phyloP scores from a whole-genome alignment of 1,140 invertebrate genomes.

The Dreissena rostriformis region DNA sequence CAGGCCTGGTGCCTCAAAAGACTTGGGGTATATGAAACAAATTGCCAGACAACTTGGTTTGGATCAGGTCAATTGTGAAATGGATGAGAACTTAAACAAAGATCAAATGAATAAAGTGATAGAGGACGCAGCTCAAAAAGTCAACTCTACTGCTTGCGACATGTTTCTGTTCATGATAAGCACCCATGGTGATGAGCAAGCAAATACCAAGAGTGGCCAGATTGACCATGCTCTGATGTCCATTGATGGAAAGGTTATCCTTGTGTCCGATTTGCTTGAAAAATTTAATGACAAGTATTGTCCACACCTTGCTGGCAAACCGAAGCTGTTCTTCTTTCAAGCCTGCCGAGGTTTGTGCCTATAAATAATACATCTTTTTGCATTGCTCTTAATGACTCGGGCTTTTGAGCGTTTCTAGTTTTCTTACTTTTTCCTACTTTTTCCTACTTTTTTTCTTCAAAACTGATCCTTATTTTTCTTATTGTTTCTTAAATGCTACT shows the following conservation, averaged over 20 bases:
- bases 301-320: slow-evolving; percentile 36
- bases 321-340: slow-evolving; percentile 52
- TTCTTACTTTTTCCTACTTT: too few relatives aligned
- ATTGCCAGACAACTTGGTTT: slow-evolving; percentile 56
- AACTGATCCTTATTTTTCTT: too few relatives aligned
- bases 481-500: too few relatives aligned
- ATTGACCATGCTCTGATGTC: slow-evolving; percentile 22
- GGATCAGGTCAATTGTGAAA: slow-evolving; percentile 3
- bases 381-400: too few relatives aligned
- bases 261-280: slow-evolving; percentile 38
- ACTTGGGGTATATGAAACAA: slow-evolving; percentile 43
- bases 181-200: slow-evolving; percentile 53
- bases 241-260: slow-evolving; percentile 32
- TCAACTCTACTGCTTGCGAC: slow-evolving; percentile 51
- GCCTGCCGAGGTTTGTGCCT: slow-evolving; percentile 36
- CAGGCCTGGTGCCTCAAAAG: slow-evolving; percentile 56
- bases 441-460: too few relatives aligned
- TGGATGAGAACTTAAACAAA: slow-evolving; percentile 11
- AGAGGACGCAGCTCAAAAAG: neutral
- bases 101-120: slow-evolving; percentile 10
- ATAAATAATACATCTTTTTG: too few relatives aligned
- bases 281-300: slow-evolving; percentile 50
- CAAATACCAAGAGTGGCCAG: neutral
- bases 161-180: slow-evolving; percentile 63
- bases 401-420: too few relatives aligned